Conservation (phyloP, 2,888 invertebrate genomes). For the Stegophylla sp. region DNA sequence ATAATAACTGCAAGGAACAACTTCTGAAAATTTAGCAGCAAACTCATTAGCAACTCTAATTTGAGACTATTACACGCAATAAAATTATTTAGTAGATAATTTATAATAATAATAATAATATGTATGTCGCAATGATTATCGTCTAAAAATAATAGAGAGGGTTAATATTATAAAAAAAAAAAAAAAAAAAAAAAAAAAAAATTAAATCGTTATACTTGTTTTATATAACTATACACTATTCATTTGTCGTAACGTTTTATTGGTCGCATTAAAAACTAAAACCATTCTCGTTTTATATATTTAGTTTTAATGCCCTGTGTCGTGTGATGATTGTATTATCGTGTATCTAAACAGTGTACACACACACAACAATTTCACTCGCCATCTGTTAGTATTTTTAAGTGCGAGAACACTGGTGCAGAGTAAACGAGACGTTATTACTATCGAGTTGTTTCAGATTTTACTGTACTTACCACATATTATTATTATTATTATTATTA, state of each 20-base stretch:
- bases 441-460: neutral
- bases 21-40: slow-evolving; percentile 23
- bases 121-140: neutral
- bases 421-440: neutral
- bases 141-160: slow-evolving; percentile 34
- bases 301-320: slow-evolving; percentile 44
- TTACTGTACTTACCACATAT: no score
- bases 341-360: slow-evolving; percentile 29
- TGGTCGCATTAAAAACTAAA: slow-evolving; percentile 45
- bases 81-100: slow-evolving; percentile 26
- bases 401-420: neutral
- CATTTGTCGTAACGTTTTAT: slow-evolving; percentile 57
- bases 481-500: no score
- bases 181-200: slow-evolving; percentile 5
- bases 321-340: slow-evolving; percentile 40
- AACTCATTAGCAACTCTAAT: slow-evolving; percentile 45
- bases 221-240: slow-evolving; percentile 22
- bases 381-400: slow-evolving; percentile 30
- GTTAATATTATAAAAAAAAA: slow-evolving; percentile 32
- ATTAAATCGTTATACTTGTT: slow-evolving; percentile 36
- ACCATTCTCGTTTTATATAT: slow-evolving; percentile 46
- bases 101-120: no score
- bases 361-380: slow-evolving; percentile 6
- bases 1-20: neutral
- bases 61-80: slow-evolving; percentile 24